These are phyloP conservation scores for Tyrannus savana DNA, from an alignment of 2,113 vertebrate species.

Conservation along the genomic window DNA sequence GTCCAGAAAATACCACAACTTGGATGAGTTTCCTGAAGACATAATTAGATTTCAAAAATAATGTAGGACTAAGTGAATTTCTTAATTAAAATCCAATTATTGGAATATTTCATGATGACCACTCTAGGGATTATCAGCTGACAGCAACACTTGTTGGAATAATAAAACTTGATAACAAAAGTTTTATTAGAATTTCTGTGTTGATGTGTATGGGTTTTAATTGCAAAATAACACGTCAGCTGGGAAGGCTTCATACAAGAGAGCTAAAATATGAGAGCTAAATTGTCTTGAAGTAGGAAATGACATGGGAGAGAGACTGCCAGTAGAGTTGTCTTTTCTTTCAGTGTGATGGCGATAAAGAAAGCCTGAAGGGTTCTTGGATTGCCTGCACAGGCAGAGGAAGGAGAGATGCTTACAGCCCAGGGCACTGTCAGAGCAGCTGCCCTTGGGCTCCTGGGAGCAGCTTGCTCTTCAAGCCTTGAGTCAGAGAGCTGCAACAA, in stretches of 20 bases:
- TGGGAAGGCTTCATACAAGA: neutral
- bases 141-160: constrained; percentile 65
- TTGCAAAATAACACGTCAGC: neutral
- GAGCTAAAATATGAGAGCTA: neutral
- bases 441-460: neutral
- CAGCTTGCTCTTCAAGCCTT: neutral
- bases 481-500: neutral
- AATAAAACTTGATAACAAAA: constrained; percentile 61
- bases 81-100: constrained; percentile 74
- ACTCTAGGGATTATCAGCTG: constrained; percentile 57
- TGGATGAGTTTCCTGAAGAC: constrained; percentile 37
- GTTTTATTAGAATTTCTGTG: constrained; percentile 40
- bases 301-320: neutral
- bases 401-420: neutral
- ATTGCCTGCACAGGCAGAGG: neutral
- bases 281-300: neutral
- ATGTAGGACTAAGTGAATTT: constrained; percentile 63
- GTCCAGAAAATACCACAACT: constrained; percentile 41
- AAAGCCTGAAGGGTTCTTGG: neutral
- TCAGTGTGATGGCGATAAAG: neutral
- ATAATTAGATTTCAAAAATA: constrained; percentile 57
- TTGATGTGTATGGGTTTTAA: neutral
- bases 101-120: constrained; percentile 52
- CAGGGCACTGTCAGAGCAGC: neutral
- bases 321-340: neutral